Percentiles rank a stretch among this genome's conserved stretches.
Conservation (phyloP, 2,113 vertebrate genomes). For the Hipposideros armiger region DNA sequence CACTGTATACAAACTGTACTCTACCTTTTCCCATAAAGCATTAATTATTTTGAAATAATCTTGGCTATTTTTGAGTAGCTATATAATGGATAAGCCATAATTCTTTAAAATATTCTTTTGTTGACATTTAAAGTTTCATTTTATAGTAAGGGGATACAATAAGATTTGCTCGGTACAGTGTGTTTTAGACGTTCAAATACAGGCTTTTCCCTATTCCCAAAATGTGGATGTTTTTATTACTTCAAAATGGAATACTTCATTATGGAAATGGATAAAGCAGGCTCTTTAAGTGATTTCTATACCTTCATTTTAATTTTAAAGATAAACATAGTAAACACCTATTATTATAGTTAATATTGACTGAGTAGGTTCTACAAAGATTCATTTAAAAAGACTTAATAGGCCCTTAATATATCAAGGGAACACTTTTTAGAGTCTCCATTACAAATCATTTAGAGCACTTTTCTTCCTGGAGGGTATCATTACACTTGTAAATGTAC, state of each 20-base stretch:
- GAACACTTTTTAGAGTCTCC: conserved; percentile 22
- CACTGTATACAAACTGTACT: neutral
- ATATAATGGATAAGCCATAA: neutral
- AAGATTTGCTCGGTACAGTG: neutral
- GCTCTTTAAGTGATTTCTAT: neutral
- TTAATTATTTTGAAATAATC: neutral
- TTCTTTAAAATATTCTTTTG: conserved; percentile 13
- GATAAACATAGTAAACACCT: neutral
- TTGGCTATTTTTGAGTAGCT: conserved; percentile 41
- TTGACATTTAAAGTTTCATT: conserved; percentile 2
- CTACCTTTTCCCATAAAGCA: neutral
- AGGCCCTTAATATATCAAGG: neutral
- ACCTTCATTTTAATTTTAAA: conserved; percentile 38
- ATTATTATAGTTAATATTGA: conserved; percentile 36
- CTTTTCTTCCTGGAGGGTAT: neutral
- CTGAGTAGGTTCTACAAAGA: conserved; percentile 11
- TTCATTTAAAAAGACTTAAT: conserved; percentile 47
- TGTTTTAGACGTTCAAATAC: conserved; percentile 22
- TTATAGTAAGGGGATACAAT: neutral
- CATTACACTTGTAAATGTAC: neutral
- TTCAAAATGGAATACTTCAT: neutral
- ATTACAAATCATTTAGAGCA: conserved; percentile 55
- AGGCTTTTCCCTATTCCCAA: neutral
- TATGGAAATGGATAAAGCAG: conserved; percentile 7
- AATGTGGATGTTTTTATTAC: neutral